Base-by-base conservation (phyloP, 2,113 vertebrate genomes). In the Paraplagusia blochii region DNA sequence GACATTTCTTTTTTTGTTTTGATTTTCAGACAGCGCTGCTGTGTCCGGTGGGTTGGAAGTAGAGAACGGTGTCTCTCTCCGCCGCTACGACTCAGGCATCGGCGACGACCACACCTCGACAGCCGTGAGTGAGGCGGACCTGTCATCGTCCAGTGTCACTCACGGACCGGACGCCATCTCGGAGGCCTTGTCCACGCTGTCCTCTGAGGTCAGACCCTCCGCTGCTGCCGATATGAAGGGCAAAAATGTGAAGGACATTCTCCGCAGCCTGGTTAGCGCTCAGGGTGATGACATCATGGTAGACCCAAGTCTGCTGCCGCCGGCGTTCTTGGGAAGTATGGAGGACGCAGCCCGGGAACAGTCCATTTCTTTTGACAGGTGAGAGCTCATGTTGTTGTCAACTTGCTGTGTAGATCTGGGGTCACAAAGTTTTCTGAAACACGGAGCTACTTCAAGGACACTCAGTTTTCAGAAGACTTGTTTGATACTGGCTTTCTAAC, bases 351-450 rank as follows among this genome's bases (percentile, higher is more conserved):
- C 86, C 78, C 79, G 73, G 44, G 92, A 95, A 3, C 94, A 94
- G 71, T 95, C 96, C 79, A 89, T 89, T 54, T 98, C 95, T 12
- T 99, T 99, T 85, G 96, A 99, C 88, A 94, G 96, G 96, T 99
- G 88, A 79, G 84, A 7, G 8, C 15, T 29, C 36, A 16, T 4
- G 47, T 59, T 59, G n/a, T n/a, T n/a, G n/a, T 16, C 50, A 40
- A 42, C 48, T 43, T 8, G n/a, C 12, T n/a, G 50, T 33, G 4
- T 29, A 29, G 22, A 29, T 29, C n/a, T n/a, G n/a, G n/a, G n/a
- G n/a, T n/a, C n/a, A n/a, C n/a, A n/a, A n/a, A n/a, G n/a, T n/a
- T n/a, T n/a, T n/a, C n/a, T n/a, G n/a, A n/a, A n/a, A n/a, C n/a
- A n/a, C n/a, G n/a, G n/a, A n/a, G n/a, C n/a, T n/a, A n/a, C n/a